A percentile compares a stretch with the other conserved stretches of the same genome.
phyloP scores from a whole-genome alignment of 2,888 invertebrate species.

The Hedya salicella region DNA sequence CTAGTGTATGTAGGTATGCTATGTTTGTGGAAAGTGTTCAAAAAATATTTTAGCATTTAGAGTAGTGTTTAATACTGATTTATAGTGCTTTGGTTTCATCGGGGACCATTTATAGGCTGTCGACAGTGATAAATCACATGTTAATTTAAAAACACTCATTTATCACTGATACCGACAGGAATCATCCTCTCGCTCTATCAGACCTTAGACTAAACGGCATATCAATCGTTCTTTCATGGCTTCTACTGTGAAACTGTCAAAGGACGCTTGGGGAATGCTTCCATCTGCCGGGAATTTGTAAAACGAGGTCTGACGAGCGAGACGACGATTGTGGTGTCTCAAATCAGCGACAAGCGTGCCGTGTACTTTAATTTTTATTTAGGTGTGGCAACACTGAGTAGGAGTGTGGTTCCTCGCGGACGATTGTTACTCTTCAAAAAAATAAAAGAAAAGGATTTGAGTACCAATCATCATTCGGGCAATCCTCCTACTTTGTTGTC shows the following conservation, averaged over 20 bases:
- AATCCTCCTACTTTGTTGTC: conserved; percentile 81
- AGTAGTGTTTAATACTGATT: conserved; percentile 47
- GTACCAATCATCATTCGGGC: conserved; percentile 76
- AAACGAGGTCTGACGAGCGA: conserved; percentile 68
- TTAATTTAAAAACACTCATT: conserved; percentile 52
- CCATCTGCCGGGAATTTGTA: conserved; percentile 38
- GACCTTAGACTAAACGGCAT: conserved; percentile 47
- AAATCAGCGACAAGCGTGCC: conserved; percentile 83
- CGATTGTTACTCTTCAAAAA: conserved; percentile 70
- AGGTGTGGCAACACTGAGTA: conserved; percentile 79
- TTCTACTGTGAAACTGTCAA: conserved; percentile 47
- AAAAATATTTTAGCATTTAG: conserved; percentile 52
- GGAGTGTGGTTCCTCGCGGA: conserved; percentile 67
- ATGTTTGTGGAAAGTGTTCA: conserved; percentile 47
- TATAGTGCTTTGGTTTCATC: conserved; percentile 80
- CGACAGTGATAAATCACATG: conserved; percentile 64
- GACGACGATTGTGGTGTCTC: conserved; percentile 80
- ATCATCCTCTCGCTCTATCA: conserved; percentile 77
- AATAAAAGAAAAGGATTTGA: conserved; percentile 52
- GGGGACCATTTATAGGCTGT: conserved; percentile 70
- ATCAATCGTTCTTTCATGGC: conserved; percentile 51
- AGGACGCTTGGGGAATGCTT: conserved; percentile 47
- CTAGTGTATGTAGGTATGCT: conserved; percentile 42
- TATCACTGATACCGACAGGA: conserved; percentile 65
- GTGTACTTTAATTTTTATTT: conserved; percentile 71